phyloP scores from a whole-genome alignment of 2,888 invertebrate genomes.

The Didymodactylos carnosus region DNA sequence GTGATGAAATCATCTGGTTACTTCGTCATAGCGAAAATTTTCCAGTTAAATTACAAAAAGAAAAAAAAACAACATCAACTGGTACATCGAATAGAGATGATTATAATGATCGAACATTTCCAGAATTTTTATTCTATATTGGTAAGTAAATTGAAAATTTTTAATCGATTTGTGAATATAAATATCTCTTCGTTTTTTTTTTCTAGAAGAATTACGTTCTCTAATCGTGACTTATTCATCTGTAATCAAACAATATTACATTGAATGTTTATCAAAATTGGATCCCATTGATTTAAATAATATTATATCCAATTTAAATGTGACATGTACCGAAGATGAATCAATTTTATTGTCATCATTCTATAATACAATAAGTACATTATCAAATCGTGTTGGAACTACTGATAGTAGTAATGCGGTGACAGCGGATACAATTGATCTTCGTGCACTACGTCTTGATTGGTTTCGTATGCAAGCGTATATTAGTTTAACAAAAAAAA shows the following conservation, averaged over 20 bases:
- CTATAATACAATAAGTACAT: slow-evolving; percentile 53
- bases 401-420: slow-evolving; percentile 24
- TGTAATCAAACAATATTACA: slow-evolving; percentile 88
- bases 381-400: slow-evolving; percentile 41
- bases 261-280: slow-evolving; percentile 83
- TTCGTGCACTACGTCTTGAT: slow-evolving; percentile 75
- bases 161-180: neutral
- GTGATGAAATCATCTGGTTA: slow-evolving; percentile 90
- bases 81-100: slow-evolving; percentile 29
- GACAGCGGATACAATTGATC: slow-evolving; percentile 27
- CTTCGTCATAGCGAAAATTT: slow-evolving; percentile 86
- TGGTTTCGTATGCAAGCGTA: slow-evolving; percentile 72
- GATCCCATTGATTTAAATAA: slow-evolving; percentile 70
- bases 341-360: slow-evolving; percentile 75
- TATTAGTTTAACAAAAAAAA: slow-evolving; percentile 54
- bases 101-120: slow-evolving; percentile 39
- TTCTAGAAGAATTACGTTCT: slow-evolving; percentile 18
- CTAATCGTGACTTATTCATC: slow-evolving; percentile 84
- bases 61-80: slow-evolving; percentile 15
- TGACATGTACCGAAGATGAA: slow-evolving; percentile 61
- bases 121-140: slow-evolving; percentile 90
- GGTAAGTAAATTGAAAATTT: slow-evolving; percentile 46
- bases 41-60: slow-evolving; percentile 40
- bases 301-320: neutral
- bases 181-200: neutral